phyloP scores from a whole-genome alignment of 1,140 invertebrate species.

The Heliconius melpomene region DNA sequence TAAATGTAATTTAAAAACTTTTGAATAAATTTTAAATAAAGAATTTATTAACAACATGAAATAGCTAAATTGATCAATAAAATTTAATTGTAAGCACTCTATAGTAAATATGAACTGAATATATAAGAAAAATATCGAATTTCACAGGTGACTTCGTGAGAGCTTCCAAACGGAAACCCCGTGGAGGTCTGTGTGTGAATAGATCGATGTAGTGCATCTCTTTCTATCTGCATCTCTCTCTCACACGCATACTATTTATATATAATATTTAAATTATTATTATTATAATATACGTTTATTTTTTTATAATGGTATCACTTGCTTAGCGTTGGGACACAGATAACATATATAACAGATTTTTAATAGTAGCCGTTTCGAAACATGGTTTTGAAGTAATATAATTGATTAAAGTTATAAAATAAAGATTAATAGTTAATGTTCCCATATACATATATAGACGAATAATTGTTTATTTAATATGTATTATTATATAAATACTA shows the following conservation, averaged over 20 bases:
- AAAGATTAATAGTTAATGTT: constrained; percentile 1
- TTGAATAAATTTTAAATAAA: neutral
- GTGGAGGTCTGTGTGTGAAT: constrained; percentile 76
- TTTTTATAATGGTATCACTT: constrained; percentile 36
- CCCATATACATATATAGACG: neutral
- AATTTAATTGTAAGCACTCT: constrained; percentile 14
- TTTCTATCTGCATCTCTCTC: constrained; percentile 74
- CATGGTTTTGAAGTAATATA: neutral
- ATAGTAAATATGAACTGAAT: constrained; percentile 30
- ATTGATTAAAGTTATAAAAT: neutral
- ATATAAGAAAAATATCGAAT: constrained; percentile 61
- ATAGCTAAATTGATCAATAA: neutral
- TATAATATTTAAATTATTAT: neutral
- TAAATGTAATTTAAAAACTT: no score
- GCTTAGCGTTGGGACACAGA: constrained; percentile 31
- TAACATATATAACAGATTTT: constrained; percentile 16
- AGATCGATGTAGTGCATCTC: constrained; percentile 77
- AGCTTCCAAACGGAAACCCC: constrained; percentile 65
- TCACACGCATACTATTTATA: constrained; percentile 63
- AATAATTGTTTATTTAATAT: neutral
- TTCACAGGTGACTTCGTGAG: constrained; percentile 80
- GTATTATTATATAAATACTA: neutral
- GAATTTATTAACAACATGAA: neutral
- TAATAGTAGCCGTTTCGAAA: neutral
- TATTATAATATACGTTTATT: constrained; percentile 47